phyloP scores from a whole-genome alignment of 1,140 invertebrate species.

The Colletes gigas region DNA sequence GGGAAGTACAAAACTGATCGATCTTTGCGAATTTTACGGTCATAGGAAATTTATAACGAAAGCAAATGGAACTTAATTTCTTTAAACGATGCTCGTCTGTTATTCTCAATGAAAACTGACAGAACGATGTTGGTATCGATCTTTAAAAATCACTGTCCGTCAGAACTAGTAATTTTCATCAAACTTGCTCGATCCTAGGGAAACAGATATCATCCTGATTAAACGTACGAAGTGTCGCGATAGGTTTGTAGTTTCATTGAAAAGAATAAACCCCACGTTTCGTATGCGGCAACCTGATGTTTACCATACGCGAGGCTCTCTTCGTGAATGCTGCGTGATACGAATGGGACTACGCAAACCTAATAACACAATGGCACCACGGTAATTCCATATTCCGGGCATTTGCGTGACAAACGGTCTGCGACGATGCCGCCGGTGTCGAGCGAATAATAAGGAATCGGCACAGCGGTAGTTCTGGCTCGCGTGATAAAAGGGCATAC shows the following conservation, averaged over 20 bases:
- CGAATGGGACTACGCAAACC: constrained; percentile 22
- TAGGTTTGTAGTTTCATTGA: not conserved
- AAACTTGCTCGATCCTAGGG: too few species aligned
- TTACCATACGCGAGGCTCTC: not conserved
- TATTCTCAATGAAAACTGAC: too few species aligned
- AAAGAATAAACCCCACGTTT: not conserved
- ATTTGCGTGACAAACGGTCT: constrained; percentile 59
- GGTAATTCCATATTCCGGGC: constrained; percentile 36
- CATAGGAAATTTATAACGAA: too few species aligned
- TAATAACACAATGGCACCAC: constrained; percentile 52
- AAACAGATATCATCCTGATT: too few species aligned
- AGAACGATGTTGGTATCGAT: too few species aligned
- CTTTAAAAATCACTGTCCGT: too few species aligned
- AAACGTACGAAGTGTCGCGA: too few species aligned
- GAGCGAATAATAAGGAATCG: constrained; percentile 26
- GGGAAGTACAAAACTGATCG: too few species aligned
- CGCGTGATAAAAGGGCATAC: constrained; percentile 19
- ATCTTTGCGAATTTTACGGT: too few species aligned
- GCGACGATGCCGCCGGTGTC: constrained; percentile 25
- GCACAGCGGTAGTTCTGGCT: not conserved
- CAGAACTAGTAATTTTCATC: too few species aligned
- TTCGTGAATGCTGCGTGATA: constrained; percentile 1
- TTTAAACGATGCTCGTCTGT: too few species aligned
- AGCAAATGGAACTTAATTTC: too few species aligned
- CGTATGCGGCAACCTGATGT: not conserved